Percentiles rank a stretch among this genome's conserved stretches.
Conservation (phyloP, 2,797 vertebrate species). For the Lateolabrax maculatus region DNA sequence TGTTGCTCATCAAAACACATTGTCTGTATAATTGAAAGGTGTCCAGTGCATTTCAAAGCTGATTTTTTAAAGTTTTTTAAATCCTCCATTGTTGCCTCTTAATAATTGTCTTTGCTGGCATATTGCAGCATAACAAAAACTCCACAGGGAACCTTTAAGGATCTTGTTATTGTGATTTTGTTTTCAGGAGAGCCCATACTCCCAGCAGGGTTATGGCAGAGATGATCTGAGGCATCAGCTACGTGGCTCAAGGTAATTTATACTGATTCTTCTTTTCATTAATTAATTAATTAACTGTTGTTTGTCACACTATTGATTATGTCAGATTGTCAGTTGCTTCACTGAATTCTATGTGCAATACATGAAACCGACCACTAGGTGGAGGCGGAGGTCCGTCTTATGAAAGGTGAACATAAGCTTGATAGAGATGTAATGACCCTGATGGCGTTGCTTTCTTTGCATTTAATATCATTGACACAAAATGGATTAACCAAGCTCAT, state of each 20-base stretch:
- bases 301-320: neutral
- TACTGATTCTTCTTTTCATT: neutral
- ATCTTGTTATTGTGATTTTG: slow-evolving; percentile 16
- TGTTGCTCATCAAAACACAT: neutral
- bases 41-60: neutral
- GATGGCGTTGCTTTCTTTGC: neutral
- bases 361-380: slow-evolving; percentile 57
- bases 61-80: neutral
- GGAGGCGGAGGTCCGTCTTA: slow-evolving; percentile 58
- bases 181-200: slow-evolving; percentile 61
- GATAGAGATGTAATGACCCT: neutral
- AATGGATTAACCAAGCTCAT: neutral
- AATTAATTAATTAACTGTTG: neutral
- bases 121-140: neutral
- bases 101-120: neutral
- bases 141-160: neutral
- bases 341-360: slow-evolving; percentile 20
- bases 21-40: neutral
- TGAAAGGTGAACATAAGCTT: neutral
- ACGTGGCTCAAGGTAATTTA: slow-evolving; percentile 53
- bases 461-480: neutral
- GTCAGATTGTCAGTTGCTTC: neutral
- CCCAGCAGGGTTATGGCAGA: slow-evolving; percentile 56
- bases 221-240: slow-evolving; percentile 77
- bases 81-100: neutral